Base-by-base conservation (phyloP, 2,113 vertebrate species). In the Istiophorus platypterus region DNA sequence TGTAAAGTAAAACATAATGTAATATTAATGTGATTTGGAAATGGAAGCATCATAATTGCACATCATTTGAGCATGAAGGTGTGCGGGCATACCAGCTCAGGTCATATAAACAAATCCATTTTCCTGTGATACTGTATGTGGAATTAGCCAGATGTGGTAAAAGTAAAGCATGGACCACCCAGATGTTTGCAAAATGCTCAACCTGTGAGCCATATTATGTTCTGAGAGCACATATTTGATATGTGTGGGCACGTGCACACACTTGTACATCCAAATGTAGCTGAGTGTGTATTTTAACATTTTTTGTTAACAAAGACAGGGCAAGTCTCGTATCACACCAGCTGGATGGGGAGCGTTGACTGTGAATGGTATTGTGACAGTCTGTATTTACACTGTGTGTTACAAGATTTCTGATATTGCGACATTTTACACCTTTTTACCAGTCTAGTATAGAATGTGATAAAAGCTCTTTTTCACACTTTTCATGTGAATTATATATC, bases 371-470 rank as follows among this genome's bases (percentile, higher is more conserved):
- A 54, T 62, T 59, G 84, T 63, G 65, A 62, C 20, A 8, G 76
- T 73, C 70, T 83, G 63, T 61, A 59, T 80, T 89, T 69, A 80
- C 72, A n/a, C 70, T 24, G 81, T 68, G 29, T n/a, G 70, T 73
- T 65, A 81, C 41, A 70, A 86, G 75, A 84, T 83, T 76, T 78
- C 78, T 62, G 41, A 84, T 70, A 61, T 31, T 37, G 47, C 54
- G 72, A 88, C 74, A 77, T 89, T 81, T 86, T 49, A 51, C 41
- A 51, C 45, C n/a, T 76, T 81, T 31, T 82, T 42, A 14, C 47
- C 63, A 39, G 7, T 1, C 1, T 34, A 29, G 47, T 69, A 85
- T 65, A 84, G 58, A 85, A 78, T 72, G 72, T 71, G 15, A 76
- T 76, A 81, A 80, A 80, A 73, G 56, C 72, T 66, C 42, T 71